Evolutionary conservation across 2,888 invertebrate species (phyloP).

Genomic region (Dolomedes plantarius): DNA sequence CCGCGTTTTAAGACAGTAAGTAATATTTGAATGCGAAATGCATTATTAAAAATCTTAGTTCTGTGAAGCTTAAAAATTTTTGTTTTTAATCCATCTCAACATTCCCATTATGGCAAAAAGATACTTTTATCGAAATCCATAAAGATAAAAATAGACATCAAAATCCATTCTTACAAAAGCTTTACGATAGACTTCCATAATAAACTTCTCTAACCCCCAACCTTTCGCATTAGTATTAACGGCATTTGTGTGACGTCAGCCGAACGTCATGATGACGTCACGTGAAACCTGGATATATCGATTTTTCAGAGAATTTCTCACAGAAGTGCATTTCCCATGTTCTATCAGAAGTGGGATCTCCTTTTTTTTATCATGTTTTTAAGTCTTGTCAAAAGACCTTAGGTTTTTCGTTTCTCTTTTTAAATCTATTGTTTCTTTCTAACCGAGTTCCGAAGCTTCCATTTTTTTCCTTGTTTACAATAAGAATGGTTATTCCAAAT

Average conservation of each 20-base stretch:
- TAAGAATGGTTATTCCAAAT: no score
- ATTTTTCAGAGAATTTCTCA: not conserved
- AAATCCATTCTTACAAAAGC: not conserved
- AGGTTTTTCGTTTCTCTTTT: no score
- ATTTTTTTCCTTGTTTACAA: no score
- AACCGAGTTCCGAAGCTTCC: no score
- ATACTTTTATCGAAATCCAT: no score
- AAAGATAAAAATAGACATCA: not conserved
- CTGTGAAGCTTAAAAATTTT: no score
- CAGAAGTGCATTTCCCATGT: not conserved
- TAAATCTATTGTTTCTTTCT: no score
- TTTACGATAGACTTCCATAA: not conserved
- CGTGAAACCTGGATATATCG: slow-evolving; percentile 11
- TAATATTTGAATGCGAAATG: no score
- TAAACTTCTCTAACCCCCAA: not conserved
- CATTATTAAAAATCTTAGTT: no score
- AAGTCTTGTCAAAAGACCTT: not conserved
- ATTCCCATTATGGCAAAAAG: no score
- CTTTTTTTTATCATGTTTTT: not conserved
- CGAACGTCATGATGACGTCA: slow-evolving; percentile 8
- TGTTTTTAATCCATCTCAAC: no score
- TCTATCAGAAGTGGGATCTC: not conserved
- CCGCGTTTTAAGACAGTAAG: no score
- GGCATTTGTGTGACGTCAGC: not conserved
- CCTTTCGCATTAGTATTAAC: slow-evolving; percentile 8